Base-by-base conservation (phyloP, 1,140 invertebrate genomes). In the Drosophila orena region DNA sequence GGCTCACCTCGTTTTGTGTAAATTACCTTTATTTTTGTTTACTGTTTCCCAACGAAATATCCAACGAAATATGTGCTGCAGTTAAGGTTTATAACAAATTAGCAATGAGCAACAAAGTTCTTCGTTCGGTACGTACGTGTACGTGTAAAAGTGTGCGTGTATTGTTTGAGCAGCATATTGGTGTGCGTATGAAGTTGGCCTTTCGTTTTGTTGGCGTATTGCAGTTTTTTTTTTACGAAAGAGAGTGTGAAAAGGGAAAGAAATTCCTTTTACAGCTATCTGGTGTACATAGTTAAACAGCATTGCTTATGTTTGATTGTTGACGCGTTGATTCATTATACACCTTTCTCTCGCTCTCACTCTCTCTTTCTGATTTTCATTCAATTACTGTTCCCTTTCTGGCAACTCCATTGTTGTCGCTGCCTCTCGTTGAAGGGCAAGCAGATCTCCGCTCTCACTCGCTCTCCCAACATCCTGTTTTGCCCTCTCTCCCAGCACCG, bases 261-360 rank as follows among this genome's bases (percentile, higher is more conserved):
- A 62, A 77, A 64, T 64, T 59, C 73, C 50, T 60, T 79, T 86
- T 78, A 86, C 68, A 77, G 64, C 78, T 81, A 81, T 71, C 77
- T 83, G 71, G 60, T 83, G 79, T 79, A 83, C 83, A 88, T 55
- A 81, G 70, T 88, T 78, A 76, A 79, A 62, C 12, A 17, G 47
- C 49, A 46, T 42, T 53, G 37, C 47, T 38, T 24, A 46, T 27
- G 35, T 71, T 72, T 79, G 64, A 30, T 30, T 30, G 30, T 30
- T 30, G 30, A 30, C 8, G 30, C 30, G 30, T 30, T 30, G 30
- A 79, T 64, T 73, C 44, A 58, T 47, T 56, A 56, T 11, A 46
- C 55, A 11, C 49, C 71, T 54, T 52, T 52, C 47, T 30, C 4
- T 17, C 27, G n/a, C 44, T 53, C 4, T 17, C 27, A 8, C 44